These are phyloP conservation scores for Oryzias curvinotus DNA, from an alignment of 2,113 vertebrate genomes.

Conservation along the genomic window DNA sequence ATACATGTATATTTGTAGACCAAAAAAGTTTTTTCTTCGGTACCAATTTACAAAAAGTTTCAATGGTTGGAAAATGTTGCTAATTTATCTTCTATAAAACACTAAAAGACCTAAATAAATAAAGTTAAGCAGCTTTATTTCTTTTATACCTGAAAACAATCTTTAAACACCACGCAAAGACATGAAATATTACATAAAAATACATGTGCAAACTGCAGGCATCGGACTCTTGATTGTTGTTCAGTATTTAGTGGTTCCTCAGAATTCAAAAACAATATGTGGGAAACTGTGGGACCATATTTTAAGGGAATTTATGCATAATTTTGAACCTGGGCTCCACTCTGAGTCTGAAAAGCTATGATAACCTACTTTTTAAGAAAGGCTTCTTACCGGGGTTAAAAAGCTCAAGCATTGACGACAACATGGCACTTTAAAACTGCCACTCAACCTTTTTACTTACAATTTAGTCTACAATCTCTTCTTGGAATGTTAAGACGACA, in stretches of 20 bases:
- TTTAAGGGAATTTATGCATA: too few relatives aligned
- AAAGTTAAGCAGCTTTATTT: background rate
- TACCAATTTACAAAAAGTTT: background rate
- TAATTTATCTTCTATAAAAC: background rate
- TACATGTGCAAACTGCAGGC: constrained; percentile 60
- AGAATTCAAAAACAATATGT: constrained; percentile 15
- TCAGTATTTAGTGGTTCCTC: constrained; percentile 21
- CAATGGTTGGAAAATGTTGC: background rate
- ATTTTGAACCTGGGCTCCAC: constrained; percentile 10
- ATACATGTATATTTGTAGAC: too few relatives aligned
- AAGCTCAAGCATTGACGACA: constrained; percentile 21
- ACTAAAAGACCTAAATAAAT: too few relatives aligned
- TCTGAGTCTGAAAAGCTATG: constrained; percentile 1
- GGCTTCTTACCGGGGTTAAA: constrained; percentile 7
- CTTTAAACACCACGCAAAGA: constrained; percentile 48
- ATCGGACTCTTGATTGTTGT: constrained; percentile 12
- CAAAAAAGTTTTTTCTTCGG: too few relatives aligned
- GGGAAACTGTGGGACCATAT: too few relatives aligned
- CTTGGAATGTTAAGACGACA: constrained; percentile 31
- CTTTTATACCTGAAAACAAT: constrained; percentile 67
- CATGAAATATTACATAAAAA: constrained; percentile 53
- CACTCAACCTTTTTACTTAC: constrained; percentile 13
- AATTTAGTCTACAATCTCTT: constrained; percentile 11
- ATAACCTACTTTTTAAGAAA: constrained; percentile 8
- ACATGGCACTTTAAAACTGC: constrained; percentile 52